phyloP scores from a whole-genome alignment of 35 echinoderm and acorn worm species.

The Stichopus chloronotus region DNA sequence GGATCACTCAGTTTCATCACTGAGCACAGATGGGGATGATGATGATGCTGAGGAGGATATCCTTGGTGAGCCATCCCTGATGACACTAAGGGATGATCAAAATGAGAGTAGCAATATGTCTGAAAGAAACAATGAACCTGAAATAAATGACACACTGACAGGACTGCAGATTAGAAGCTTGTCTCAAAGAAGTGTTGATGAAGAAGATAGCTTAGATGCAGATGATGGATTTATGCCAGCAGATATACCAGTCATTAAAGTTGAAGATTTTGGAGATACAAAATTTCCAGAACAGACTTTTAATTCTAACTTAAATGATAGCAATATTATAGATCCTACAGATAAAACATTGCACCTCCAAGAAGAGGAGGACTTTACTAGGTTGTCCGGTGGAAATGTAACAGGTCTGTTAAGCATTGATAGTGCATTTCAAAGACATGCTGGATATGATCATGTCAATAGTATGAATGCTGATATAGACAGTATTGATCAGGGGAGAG shows the following conservation, averaged over 20 bases:
- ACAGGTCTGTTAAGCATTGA: neutral
- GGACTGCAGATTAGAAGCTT: neutral
- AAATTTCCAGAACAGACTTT: neutral
- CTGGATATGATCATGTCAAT: neutral
- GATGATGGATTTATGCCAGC: neutral
- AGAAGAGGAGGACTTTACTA: neutral
- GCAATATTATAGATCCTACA: too few species aligned
- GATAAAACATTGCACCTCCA: neutral
- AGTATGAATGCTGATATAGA: neutral
- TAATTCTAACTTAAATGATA: too few species aligned
- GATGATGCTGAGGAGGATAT: neutral
- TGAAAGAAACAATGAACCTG: neutral
- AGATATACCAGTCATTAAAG: constrained; percentile 18
- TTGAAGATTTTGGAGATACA: neutral
- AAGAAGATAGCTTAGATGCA: neutral
- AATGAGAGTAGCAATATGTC: neutral
- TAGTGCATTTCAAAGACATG: neutral
- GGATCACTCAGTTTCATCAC: constrained; percentile 22
- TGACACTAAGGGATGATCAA: neutral
- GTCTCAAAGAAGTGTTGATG: constrained; percentile 24
- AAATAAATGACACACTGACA: neutral
- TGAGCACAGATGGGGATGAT: constrained; percentile 36
- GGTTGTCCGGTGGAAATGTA: neutral
- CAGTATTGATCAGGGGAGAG: neutral
- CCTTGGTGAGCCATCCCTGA: neutral